Evolutionary conservation across 2,797 vertebrate genomes (phyloP).

Genomic region (Neopelma chrysocephalum): DNA sequence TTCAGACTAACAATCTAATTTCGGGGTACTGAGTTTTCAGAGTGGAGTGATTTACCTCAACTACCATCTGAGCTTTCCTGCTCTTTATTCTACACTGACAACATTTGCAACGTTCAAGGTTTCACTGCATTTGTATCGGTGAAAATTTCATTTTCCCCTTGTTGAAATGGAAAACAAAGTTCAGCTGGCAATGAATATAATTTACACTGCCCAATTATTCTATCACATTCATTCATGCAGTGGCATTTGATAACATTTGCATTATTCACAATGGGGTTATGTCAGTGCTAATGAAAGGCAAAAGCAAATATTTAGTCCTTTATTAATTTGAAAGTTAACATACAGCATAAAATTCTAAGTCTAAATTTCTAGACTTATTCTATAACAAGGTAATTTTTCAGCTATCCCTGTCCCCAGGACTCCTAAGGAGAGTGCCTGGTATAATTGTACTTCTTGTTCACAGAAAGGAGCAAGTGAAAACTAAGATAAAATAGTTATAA

Average conservation of each 20-base stretch:
- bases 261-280: background rate
- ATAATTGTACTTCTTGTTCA: background rate
- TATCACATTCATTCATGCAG: background rate
- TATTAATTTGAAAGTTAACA: background rate
- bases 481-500: background rate
- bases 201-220: background rate
- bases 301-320: background rate
- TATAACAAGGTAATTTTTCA: background rate
- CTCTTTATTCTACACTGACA: background rate
- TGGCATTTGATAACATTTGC: constrained; percentile 2
- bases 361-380: background rate
- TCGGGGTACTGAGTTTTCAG: background rate
- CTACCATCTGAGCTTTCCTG: background rate
- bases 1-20: background rate
- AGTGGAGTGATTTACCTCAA: background rate
- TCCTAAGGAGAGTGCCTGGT: background rate
- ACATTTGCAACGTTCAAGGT: background rate
- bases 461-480: background rate
- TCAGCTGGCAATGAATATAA: background rate
- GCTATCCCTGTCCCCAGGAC: background rate
- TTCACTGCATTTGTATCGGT: background rate
- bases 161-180: constrained; percentile 29
- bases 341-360: background rate
- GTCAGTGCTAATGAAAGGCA: background rate
- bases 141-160: constrained; percentile 4